phyloP scores from a whole-genome alignment of 2,888 invertebrate genomes.

The Lepidonotus clava region DNA sequence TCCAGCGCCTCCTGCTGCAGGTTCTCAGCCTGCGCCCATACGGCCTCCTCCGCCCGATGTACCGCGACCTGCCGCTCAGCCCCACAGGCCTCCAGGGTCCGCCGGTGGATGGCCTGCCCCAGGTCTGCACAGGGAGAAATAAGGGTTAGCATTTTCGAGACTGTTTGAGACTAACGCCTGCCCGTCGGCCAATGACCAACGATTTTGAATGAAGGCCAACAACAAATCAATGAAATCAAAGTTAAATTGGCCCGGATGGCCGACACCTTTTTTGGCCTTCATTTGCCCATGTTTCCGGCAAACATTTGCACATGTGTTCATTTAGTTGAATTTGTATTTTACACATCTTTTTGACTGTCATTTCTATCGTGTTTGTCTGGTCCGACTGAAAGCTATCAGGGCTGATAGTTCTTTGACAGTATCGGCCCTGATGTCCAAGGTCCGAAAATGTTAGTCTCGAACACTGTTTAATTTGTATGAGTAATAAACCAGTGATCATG shows the following conservation, averaged over 20 bases:
- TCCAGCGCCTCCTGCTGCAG: slow-evolving; percentile 67
- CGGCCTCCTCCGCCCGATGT: slow-evolving; percentile 68
- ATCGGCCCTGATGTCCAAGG: no score
- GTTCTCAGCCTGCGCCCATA: slow-evolving; percentile 69
- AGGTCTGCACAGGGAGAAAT: background rate
- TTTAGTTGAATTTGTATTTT: background rate
- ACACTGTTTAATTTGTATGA: no score
- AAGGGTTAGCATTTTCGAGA: background rate
- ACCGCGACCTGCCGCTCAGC: slow-evolving; percentile 62
- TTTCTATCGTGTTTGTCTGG: no score
- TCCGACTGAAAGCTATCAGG: no score
- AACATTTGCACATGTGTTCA: background rate
- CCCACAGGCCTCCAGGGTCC: background rate
- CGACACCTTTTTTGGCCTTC: no score
- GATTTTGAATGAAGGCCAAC: no score
- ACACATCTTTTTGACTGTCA: no score
- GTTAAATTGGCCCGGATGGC: no score
- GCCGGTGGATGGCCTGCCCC: slow-evolving; percentile 15
- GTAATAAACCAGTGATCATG: no score
- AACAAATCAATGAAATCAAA: background rate
- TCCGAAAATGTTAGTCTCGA: no score
- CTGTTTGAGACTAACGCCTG: background rate
- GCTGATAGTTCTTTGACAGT: no score
- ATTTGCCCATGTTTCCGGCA: no score
- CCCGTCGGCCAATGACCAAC: background rate